Conservation (phyloP, 2,888 invertebrate genomes). For the Eretmocerus hayati region DNA sequence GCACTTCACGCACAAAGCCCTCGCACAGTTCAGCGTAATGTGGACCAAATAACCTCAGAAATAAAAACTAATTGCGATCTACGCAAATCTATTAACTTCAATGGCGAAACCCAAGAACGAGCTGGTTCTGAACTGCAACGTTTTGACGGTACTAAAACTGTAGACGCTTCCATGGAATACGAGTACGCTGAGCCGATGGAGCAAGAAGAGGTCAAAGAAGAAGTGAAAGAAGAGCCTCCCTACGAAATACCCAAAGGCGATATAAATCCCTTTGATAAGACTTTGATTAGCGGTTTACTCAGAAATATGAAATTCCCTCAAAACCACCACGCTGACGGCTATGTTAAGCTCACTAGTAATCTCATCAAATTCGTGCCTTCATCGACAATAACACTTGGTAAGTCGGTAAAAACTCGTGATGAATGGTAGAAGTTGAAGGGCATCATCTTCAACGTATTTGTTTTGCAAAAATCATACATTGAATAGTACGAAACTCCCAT, state of each 20-base stretch:
- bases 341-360: conserved; percentile 38
- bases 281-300: conserved; percentile 61
- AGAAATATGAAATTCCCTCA: conserved; percentile 66
- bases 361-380: conserved; percentile 45
- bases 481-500: background rate
- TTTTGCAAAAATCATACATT: too few species aligned
- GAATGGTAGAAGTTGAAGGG: too few species aligned
- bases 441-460: too few species aligned
- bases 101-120: background rate
- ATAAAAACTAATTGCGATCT: conserved; percentile 44
- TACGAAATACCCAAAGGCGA: conserved; percentile 39
- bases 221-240: conserved; percentile 35
- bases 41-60: conserved; percentile 43
- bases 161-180: conserved; percentile 36
- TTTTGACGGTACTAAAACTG: background rate
- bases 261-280: conserved; percentile 75
- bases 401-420: too few species aligned
- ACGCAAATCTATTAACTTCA: conserved; percentile 38
- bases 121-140: background rate
- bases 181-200: conserved; percentile 33
- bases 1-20: conserved; percentile 45
- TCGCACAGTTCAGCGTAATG: conserved; percentile 44
- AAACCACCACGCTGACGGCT: conserved; percentile 47
- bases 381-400: conserved; percentile 44
- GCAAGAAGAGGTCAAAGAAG: conserved; percentile 31